Percentiles rank a stretch among this genome's conserved stretches.
phyloP scores from a whole-genome alignment of 2,888 invertebrate genomes.

The Dryobota labecula region DNA sequence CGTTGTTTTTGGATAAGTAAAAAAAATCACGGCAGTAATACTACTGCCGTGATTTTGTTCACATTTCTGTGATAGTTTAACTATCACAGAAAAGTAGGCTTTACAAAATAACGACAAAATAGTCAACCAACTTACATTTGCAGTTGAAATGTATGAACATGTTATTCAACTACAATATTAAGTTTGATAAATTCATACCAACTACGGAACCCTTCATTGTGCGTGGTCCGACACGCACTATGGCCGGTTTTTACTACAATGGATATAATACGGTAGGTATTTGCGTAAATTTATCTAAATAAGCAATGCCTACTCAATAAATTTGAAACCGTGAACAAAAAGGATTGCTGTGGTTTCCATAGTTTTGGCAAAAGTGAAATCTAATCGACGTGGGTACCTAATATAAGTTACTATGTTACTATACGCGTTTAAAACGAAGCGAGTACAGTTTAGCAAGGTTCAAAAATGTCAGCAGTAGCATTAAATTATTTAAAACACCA shows the following conservation, averaged over 20 bases:
- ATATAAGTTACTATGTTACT: constrained; percentile 5
- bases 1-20: too few relatives aligned
- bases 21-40: too few relatives aligned
- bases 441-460: not conserved
- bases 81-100: too few relatives aligned
- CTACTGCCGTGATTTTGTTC: too few relatives aligned
- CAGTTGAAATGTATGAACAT: too few relatives aligned
- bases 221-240: too few relatives aligned
- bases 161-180: too few relatives aligned
- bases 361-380: not conserved
- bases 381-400: not conserved
- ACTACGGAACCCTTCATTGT: too few relatives aligned
- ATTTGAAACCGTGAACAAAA: not conserved
- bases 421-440: not conserved
- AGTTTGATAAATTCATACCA: too few relatives aligned
- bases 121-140: too few relatives aligned
- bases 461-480: constrained; percentile 25
- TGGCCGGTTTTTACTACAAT: not conserved
- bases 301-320: not conserved
- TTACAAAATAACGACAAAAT: too few relatives aligned
- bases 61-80: too few relatives aligned
- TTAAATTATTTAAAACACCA: constrained; percentile 71
- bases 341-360: not conserved
- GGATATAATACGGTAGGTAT: not conserved
- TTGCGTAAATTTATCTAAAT: not conserved